A percentile compares a stretch with the other conserved stretches of the same genome.
Evolutionary conservation across 1,140 invertebrate genomes (phyloP).

Genomic region (Drosophila ohnishii): DNA sequence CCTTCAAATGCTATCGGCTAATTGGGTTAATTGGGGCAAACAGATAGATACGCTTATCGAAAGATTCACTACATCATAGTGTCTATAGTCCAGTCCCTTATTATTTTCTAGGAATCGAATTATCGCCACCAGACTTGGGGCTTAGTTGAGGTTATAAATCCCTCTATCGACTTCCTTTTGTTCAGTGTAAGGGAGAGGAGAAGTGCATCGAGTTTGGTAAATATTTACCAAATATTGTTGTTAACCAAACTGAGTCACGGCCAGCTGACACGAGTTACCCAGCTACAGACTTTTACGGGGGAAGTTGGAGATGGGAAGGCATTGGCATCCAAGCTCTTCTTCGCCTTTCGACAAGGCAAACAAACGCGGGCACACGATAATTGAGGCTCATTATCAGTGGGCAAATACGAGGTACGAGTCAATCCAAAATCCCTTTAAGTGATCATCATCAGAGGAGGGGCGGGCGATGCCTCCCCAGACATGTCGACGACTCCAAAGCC

Average conservation of each 20-base stretch:
- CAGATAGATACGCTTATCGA: constrained; percentile 19
- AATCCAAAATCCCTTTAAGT: constrained; percentile 68
- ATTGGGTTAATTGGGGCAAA: constrained; percentile 20
- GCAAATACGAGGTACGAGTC: constrained; percentile 70
- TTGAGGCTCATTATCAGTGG: constrained; percentile 77
- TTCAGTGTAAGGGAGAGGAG: neutral
- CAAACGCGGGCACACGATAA: constrained; percentile 68
- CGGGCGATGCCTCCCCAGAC: constrained; percentile 18
- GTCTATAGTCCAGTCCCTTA: neutral
- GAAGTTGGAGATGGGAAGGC: neutral
- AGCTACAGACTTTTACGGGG: neutral
- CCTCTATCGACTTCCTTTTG: constrained; percentile 8
- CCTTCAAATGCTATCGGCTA: constrained; percentile 10
- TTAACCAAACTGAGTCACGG: constrained; percentile 71
- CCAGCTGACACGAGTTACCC: constrained; percentile 35
- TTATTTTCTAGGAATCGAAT: constrained; percentile 9
- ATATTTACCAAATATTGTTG: constrained; percentile 61
- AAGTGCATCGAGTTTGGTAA: constrained; percentile 59
- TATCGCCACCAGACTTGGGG: neutral
- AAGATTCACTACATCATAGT: neutral
- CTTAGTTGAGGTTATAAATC: constrained; percentile 1
- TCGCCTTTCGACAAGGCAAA: constrained; percentile 42
- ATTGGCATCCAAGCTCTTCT: constrained; percentile 3
- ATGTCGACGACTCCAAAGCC: constrained; percentile 32
- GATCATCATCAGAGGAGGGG: constrained; percentile 29